These are phyloP conservation scores for Oscheius sp. DNA, from an alignment of 2,888 invertebrate species.

Conservation along the genomic window DNA sequence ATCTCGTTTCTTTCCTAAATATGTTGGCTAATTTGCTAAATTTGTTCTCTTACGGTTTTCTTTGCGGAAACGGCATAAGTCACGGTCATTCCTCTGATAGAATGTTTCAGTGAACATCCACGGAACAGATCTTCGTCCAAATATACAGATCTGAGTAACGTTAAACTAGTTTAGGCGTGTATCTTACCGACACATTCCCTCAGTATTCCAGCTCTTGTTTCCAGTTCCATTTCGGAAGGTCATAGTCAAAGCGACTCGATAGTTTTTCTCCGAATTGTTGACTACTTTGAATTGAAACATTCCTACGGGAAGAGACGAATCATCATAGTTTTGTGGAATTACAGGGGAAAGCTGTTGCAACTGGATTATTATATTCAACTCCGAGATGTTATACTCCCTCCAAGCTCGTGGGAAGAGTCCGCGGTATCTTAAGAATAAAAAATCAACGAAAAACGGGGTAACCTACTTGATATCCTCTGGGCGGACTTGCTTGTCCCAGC, in stretches of 20 bases:
- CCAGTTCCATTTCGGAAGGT: constrained; percentile 91
- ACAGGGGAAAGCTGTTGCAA: constrained; percentile 92
- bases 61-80: constrained; percentile 74
- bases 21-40: neutral
- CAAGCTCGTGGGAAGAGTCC: constrained; percentile 91
- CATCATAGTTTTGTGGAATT: constrained; percentile 92
- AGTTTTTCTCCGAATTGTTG: constrained; percentile 77
- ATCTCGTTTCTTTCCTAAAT: constrained; percentile 16
- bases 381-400: constrained; percentile 87
- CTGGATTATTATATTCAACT: constrained; percentile 83
- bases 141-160: constrained; percentile 4
- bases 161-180: neutral
- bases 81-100: constrained; percentile 75
- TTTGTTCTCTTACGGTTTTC: constrained; percentile 36
- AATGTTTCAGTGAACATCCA: constrained; percentile 74
- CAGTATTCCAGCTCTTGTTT: constrained; percentile 69
- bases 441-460: neutral
- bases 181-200: constrained; percentile 48
- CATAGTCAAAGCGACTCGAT: constrained; percentile 85
- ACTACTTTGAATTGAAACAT: constrained; percentile 88
- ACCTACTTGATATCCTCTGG: constrained; percentile 37
- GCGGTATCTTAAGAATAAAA: constrained; percentile 74
- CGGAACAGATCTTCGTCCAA: constrained; percentile 6
- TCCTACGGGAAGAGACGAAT: constrained; percentile 87
- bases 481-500: constrained; percentile 37